A percentile compares a stretch with the other conserved stretches of the same genome.
phyloP scores from a whole-genome alignment of 2,888 invertebrate genomes.

The Dolomedes plantarius region DNA sequence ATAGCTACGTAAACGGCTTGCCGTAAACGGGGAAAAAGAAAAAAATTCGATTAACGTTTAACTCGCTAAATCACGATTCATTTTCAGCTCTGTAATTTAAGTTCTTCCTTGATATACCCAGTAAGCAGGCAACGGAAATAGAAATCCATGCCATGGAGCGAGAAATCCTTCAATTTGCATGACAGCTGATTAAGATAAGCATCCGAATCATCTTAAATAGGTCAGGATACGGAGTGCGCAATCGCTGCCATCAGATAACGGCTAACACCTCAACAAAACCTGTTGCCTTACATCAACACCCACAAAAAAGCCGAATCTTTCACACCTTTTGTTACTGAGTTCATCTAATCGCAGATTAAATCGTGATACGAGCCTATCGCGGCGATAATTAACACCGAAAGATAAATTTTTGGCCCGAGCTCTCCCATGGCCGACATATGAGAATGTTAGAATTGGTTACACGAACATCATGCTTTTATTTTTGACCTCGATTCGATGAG shows the following conservation, averaged over 20 bases:
- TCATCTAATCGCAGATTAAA: neutral
- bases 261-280: neutral
- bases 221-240: neutral
- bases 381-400: neutral
- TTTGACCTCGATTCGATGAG: neutral
- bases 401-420: neutral
- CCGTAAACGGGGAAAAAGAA: too few relatives aligned
- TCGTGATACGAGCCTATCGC: neutral
- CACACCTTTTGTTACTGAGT: neutral
- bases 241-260: neutral
- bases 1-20: too few relatives aligned
- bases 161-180: neutral
- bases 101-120: too few relatives aligned
- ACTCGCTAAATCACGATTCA: too few relatives aligned
- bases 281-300: neutral
- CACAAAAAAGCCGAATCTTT: neutral
- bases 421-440: neutral
- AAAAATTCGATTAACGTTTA: too few relatives aligned
- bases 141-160: neutral
- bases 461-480: neutral
- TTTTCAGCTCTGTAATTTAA: too few relatives aligned
- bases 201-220: neutral
- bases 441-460: neutral
- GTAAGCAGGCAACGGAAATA: too few relatives aligned
- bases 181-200: neutral